Evolutionary conservation across 1,140 invertebrate genomes (phyloP), one percentile per base, ranked within the genome.

Genomic region (Teleogryllus occipitalis): DNA sequence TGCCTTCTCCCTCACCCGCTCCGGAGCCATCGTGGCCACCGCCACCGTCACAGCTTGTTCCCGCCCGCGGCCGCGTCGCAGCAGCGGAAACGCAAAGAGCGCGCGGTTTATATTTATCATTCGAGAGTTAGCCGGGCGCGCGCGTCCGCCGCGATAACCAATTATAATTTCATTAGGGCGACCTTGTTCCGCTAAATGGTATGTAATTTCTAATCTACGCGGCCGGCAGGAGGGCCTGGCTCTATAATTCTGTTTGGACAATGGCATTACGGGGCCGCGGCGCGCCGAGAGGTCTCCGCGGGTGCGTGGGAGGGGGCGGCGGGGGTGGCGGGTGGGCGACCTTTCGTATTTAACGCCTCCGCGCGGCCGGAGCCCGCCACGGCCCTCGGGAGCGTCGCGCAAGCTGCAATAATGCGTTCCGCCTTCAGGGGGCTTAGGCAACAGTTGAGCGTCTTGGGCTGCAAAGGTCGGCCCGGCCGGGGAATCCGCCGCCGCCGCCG

Each of bases 111-210:
- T 65, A 65, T 65, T 65, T 3, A 2, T 65, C 54, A 65, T 65
- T 65, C 54, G 54, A 18, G 54, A 65, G 54, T 65, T 65, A 65
- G 54, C 18, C 54, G 2, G 54, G 0, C 2, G 18, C 54, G 54
- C 10, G 54, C 18, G 54, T 10, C 10, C 54, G 7, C 18, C 18
- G 54, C 54, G 54, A 65, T 65, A 65, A 65, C 54, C 54, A 65
- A 65, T 65, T 65, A 65, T 65, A 65, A 65, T 65, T 65, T 65
- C 54, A 65, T 65, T 65, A 65, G 54, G 54, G 54, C 10, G 54
- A 65, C 54, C 1, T 65, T 65, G 54, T 65, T 65, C 54, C 54
- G 54, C 54, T 65, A 65, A 65, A 65, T 65, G 54, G 49, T 65
- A 65, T 65, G 54, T 65, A 65, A 65, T 65, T 54, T 65, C 54